These are phyloP conservation scores for Drosophila orosa DNA, from an alignment of 1,140 invertebrate genomes.

Conservation along the genomic window DNA sequence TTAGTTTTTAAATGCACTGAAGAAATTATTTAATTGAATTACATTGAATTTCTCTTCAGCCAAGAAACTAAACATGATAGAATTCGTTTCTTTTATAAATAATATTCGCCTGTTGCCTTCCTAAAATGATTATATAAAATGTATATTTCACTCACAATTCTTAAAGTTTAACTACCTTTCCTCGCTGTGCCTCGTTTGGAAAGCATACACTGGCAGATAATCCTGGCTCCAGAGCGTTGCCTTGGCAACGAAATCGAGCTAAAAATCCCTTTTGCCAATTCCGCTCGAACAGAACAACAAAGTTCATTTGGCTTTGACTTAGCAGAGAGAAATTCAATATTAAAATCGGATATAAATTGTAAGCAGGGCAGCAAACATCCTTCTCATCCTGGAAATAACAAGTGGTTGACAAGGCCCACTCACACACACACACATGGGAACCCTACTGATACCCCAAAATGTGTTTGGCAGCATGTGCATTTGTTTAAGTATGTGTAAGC, in stretches of 20 bases:
- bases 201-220: constrained; percentile 26
- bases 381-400: constrained; percentile 62
- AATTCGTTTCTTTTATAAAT: too few relatives aligned
- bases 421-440: constrained; percentile 6
- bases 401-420: constrained; percentile 69
- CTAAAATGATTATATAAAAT: neutral
- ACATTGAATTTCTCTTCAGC: too few relatives aligned
- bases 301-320: constrained; percentile 66
- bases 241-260: constrained; percentile 22
- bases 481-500: constrained; percentile 75
- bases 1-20: neutral
- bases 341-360: constrained; percentile 82
- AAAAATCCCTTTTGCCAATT: constrained; percentile 36
- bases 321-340: constrained; percentile 74
- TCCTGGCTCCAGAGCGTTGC: constrained; percentile 26
- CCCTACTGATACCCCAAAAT: constrained; percentile 9
- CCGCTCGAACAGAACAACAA: constrained; percentile 43
- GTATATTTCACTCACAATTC: neutral
- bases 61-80: too few relatives aligned
- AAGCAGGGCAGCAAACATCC: constrained; percentile 44
- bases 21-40: too few relatives aligned
- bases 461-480: constrained; percentile 50
- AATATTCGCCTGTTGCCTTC: neutral
- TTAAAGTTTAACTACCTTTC: neutral
- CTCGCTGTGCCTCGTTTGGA: constrained; percentile 1